Percentiles rank a stretch among this genome's conserved stretches.
Evolutionary conservation across 2,888 invertebrate species (phyloP).

Genomic region (Elmis aenea): DNA sequence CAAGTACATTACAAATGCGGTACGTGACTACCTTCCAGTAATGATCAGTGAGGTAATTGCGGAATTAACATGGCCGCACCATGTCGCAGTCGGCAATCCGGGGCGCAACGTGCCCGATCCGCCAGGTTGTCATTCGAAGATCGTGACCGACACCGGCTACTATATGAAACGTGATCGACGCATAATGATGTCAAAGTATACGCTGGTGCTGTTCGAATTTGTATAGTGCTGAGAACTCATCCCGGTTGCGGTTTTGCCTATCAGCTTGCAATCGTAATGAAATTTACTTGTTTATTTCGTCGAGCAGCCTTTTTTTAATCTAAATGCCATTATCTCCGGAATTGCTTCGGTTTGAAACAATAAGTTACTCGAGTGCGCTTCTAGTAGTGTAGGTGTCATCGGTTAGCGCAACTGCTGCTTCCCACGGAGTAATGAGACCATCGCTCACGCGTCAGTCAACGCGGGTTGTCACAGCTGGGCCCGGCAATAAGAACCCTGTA

Average conservation of each 20-base stretch:
- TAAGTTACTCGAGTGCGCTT: constrained; percentile 11
- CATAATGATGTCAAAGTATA: constrained; percentile 45
- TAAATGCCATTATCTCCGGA: constrained; percentile 14
- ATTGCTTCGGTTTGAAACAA: constrained; percentile 17
- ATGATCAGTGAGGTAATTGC: constrained; percentile 39
- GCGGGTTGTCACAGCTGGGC: constrained; percentile 28
- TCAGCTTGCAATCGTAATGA: constrained; percentile 25
- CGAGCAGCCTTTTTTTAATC: constrained; percentile 8
- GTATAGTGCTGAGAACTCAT: constrained; percentile 24
- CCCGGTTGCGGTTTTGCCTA: constrained; percentile 34
- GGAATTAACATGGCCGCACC: constrained; percentile 35
- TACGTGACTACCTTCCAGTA: constrained; percentile 38
- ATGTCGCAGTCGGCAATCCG: constrained; percentile 19
- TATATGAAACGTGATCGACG: constrained; percentile 45
- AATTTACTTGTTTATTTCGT: constrained; percentile 4
- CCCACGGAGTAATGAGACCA: constrained; percentile 37
- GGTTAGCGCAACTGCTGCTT: constrained; percentile 30
- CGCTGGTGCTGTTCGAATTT: constrained; percentile 35
- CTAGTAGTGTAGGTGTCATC: constrained; percentile 26
- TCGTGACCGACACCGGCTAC: constrained; percentile 46
- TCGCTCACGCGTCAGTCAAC: constrained; percentile 35
- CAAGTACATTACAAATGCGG: constrained; percentile 15
- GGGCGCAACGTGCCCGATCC: constrained; percentile 23
- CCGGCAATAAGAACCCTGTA: constrained; percentile 31
- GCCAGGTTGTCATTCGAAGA: constrained; percentile 36